Evolutionary conservation across 2,113 vertebrate genomes (phyloP).

Genomic region (Mormoops blainvillei): DNA sequence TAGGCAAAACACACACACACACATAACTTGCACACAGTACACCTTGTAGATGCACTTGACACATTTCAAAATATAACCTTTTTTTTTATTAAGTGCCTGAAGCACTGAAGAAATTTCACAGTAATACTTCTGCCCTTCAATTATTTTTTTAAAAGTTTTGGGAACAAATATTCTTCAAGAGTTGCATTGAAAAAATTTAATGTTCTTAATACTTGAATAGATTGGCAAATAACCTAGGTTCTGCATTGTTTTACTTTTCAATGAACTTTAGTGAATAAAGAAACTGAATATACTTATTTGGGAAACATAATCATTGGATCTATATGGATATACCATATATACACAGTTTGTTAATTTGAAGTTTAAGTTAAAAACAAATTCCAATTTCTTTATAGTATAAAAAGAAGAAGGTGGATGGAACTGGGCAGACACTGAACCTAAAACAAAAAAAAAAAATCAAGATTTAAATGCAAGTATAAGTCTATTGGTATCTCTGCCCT

Average conservation of each 20-base stretch:
- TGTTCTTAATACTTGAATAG: not conserved
- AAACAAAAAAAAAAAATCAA: not conserved
- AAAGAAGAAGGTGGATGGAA: not conserved
- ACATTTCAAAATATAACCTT: constrained; percentile 48
- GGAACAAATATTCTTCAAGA: not conserved
- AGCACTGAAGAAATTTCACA: constrained; percentile 38
- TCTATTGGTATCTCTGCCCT: not conserved
- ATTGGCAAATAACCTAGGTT: not conserved
- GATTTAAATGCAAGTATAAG: not conserved
- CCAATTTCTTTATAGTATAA: not conserved
- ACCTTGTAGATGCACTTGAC: constrained; percentile 22
- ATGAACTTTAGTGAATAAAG: not conserved
- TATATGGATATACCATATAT: fast-evolving
- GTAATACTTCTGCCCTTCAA: not conserved
- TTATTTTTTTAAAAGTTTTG: constrained; percentile 18
- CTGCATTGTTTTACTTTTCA: not conserved
- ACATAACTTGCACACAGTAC: not conserved
- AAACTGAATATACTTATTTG: not conserved
- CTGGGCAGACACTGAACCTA: not conserved
- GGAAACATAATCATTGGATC: not conserved
- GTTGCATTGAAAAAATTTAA: not conserved
- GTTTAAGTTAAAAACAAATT: not conserved
- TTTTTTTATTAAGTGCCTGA: constrained; percentile 28
- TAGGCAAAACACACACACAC: not conserved
- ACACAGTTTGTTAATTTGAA: not conserved